Percentiles rank a stretch among this genome's conserved stretches.
Evolutionary conservation across 1,140 invertebrate genomes (phyloP).

Genomic region (Musca vetustissima): DNA sequence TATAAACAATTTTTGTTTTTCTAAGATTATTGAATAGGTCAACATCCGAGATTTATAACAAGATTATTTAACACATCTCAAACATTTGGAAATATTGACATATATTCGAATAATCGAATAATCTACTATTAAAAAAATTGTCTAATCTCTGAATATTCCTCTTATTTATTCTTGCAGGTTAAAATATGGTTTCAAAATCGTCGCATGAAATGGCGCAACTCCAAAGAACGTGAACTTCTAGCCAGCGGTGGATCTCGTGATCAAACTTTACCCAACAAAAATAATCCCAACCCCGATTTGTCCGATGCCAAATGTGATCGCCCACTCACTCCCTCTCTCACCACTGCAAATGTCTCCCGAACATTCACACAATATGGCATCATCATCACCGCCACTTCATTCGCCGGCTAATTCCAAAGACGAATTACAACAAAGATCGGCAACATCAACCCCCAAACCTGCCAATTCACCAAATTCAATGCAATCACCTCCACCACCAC

Average conservation of each 20-base stretch:
- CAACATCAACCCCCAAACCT: slow-evolving; percentile 19
- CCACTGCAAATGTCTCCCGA: slow-evolving; percentile 44
- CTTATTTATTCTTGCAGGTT: slow-evolving; percentile 66
- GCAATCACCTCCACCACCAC: slow-evolving; percentile 24
- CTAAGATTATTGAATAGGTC: no score
- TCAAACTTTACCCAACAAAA: slow-evolving; percentile 94
- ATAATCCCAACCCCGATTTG: slow-evolving; percentile 94
- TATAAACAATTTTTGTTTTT: no score
- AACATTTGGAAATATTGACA: no score
- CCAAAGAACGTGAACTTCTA: slow-evolving; percentile 92
- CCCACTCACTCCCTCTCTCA: slow-evolving; percentile 60
- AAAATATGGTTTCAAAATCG: slow-evolving; percentile 97
- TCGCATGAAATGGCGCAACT: slow-evolving; percentile 96
- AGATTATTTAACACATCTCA: no score
- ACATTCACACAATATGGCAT: slow-evolving; percentile 7
- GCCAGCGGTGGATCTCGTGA: slow-evolving; percentile 90
- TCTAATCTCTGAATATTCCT: neutral
- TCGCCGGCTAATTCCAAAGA: slow-evolving; percentile 35
- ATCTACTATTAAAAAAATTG: no score
- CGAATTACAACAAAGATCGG: slow-evolving; percentile 32
- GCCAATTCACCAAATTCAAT: slow-evolving; percentile 16
- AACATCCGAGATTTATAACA: no score
- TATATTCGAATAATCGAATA: no score
- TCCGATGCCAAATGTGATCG: slow-evolving; percentile 85
- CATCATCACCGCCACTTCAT: neutral